Base-by-base conservation (phyloP, 2,113 vertebrate species). In the Ascaphus truei region DNA sequence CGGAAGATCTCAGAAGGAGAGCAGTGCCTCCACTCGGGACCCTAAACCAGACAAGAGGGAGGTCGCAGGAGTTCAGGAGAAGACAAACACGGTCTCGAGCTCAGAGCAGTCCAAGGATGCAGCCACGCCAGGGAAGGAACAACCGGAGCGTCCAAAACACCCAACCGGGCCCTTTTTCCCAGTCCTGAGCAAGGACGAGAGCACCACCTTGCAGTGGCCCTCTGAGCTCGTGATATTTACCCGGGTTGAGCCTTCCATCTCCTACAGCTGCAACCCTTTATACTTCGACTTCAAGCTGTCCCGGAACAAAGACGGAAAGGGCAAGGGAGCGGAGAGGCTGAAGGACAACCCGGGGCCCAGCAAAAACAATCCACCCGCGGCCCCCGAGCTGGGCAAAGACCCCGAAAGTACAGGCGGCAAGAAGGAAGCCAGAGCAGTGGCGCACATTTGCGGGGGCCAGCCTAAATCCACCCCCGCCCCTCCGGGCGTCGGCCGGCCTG, bases 281-380 rank as follows among this genome's bases (percentile, higher is more conserved):
- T 99, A 99, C 76, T 99, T 99, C 57, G 96, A 99, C 77, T 99
- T 99, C 81, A 99, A 99, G 75, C 86, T 93, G 65, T 98, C 95
- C 11, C 89, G 93, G 55, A 98, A 98, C 79, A 98, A 94, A 87
- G 93, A 94, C 51, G 69, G 36, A 6, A 89, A 86, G 76, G 75
- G 77, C 1, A 91, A 88, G 79, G 87, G 77, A 18, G 43, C 71
- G 11, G 89, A 90, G 59, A 91, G 87, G 18, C 57, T 76, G 1
- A 91, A 85, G 72, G 82, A 86, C 6, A 1, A 2, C 0, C 74
- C 73, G 7, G 73, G 72, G 0, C 62, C 76, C 7, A 80, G 76
- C 57, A 89, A 86, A 41, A 86, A 82, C 7, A 74, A 12, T 0
- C 0, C 59, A 9, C 83, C 73, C 18, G 43, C 47, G 48, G 0